A percentile compares a stretch with the other conserved stretches of the same genome.
Evolutionary conservation across 2,113 vertebrate species (phyloP).

Genomic region (Ciconia stormi): DNA sequence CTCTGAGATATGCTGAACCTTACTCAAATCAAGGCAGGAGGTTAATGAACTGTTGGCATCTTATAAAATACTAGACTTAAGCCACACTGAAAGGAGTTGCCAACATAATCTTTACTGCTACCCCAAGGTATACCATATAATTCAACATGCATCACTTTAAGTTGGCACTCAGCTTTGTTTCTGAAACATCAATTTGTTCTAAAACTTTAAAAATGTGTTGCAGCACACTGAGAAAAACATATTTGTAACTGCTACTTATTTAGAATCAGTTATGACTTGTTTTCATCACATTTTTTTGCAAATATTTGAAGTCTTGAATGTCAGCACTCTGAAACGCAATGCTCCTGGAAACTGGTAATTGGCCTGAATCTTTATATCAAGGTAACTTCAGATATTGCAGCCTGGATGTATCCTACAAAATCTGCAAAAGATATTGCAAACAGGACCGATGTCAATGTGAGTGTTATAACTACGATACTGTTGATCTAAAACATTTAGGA

Average conservation of each 20-base stretch:
- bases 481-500: background rate
- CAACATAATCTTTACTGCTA: background rate
- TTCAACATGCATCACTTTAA: background rate
- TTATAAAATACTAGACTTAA: background rate
- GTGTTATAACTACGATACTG: accelerated
- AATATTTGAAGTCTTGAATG: background rate
- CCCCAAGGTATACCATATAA: background rate
- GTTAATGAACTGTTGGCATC: background rate
- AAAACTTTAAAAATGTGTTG: background rate
- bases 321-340: background rate
- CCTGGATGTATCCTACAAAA: background rate
- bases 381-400: background rate
- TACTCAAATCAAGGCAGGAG: background rate
- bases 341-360: background rate
- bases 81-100: background rate
- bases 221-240: background rate
- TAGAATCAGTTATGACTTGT: background rate
- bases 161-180: background rate
- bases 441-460: no score
- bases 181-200: background rate
- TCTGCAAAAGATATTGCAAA: background rate
- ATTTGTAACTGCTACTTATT: background rate
- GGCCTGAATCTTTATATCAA: background rate
- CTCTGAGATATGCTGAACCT: background rate
- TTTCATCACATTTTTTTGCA: accelerated